A percentile compares a stretch with the other conserved stretches of the same genome.
These are phyloP conservation scores for Zeuzera pyrina DNA, from an alignment of 2,888 invertebrate species.

Conservation along the genomic window DNA sequence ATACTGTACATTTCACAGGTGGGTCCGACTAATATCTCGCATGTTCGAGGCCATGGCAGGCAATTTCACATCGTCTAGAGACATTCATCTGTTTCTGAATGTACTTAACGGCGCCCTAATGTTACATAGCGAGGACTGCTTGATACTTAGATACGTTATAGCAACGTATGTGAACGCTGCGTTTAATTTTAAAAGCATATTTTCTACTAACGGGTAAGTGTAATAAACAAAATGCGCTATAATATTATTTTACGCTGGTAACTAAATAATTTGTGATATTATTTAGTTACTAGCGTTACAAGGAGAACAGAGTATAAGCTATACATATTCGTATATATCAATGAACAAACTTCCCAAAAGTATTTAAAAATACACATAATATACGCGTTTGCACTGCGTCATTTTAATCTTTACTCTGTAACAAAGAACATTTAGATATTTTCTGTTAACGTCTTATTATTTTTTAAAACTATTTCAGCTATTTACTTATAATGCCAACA, in stretches of 20 bases:
- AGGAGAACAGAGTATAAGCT: no score
- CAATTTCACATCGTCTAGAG: conserved; percentile 96
- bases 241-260: not conserved
- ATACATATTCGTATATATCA: no score
- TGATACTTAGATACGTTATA: conserved; percentile 95
- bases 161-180: conserved; percentile 98
- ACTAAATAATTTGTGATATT: no score
- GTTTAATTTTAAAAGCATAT: conserved; percentile 98
- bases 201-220: conserved; percentile 92
- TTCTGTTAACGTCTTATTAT: no score
- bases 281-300: no score
- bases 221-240: not conserved
- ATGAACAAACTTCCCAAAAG: no score
- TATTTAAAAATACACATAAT: no score
- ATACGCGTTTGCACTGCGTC: no score
- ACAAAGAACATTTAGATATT: not conserved
- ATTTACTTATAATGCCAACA: conserved; percentile 97
- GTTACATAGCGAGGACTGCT: conserved; percentile 96
- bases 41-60: conserved; percentile 99
- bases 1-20: conserved; percentile 70
- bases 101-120: conserved; percentile 97
- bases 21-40: conserved; percentile 95
- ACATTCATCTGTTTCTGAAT: conserved; percentile 97
- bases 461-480: conserved; percentile 66
- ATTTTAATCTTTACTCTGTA: no score